phyloP scores from a whole-genome alignment of 2,888 invertebrate species.

The Prionchulus punctatus region DNA sequence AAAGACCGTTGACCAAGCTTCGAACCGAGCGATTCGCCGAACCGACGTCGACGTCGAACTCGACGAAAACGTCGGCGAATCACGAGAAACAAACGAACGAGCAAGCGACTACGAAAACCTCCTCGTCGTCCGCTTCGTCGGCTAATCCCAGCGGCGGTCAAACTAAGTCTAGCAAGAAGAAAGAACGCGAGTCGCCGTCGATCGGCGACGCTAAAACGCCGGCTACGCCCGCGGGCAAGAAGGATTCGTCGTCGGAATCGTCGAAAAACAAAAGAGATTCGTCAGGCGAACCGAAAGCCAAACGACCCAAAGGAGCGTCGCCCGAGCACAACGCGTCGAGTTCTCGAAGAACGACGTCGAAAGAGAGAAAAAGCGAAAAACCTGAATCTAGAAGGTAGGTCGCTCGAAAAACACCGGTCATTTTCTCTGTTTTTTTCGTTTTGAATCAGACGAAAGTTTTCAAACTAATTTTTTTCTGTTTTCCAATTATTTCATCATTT shows the following conservation, averaged over 20 bases:
- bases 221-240: background rate
- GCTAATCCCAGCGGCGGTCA: no score
- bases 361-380: background rate
- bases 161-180: no score
- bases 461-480: no score
- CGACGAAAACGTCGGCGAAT: background rate
- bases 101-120: no score
- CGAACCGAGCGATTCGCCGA: no score
- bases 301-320: background rate
- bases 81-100: no score
- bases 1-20: no score
- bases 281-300: background rate
- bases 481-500: no score
- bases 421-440: background rate
- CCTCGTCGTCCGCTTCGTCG: no score
- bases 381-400: background rate
- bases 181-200: background rate
- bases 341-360: background rate
- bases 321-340: background rate
- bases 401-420: background rate
- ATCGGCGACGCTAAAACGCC: background rate
- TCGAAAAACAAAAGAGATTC: background rate
- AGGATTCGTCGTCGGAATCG: background rate
- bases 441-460: no score
- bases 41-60: no score